Evolutionary conservation across 2,888 invertebrate genomes (phyloP), one percentile per base, ranked within the genome.

Genomic region (Brenthis daphne): DNA sequence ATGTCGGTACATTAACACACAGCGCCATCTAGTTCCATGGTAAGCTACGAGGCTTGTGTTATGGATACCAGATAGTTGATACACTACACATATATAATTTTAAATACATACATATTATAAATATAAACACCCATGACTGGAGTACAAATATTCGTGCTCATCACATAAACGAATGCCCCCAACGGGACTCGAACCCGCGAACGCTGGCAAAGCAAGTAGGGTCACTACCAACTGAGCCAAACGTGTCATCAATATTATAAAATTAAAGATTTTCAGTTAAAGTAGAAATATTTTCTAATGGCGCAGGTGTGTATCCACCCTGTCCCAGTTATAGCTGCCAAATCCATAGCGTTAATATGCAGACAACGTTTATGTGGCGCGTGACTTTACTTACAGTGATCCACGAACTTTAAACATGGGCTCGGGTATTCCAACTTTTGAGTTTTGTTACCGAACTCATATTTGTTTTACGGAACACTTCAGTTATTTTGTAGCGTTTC

Each of bases 261-360:
- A 37, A 53, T 63, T 54, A 14, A 6, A 20, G 20, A 43, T 63
- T 43, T 37, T 20, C 37, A 37, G 11, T 43, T 16, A 8, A 3
- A 63, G 14, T 14, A 37, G 8, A 33, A 43, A 16, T 54, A 53
- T 53, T 53, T 54, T 20, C 63, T 63, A 56, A 63, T 63, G 51
- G 20, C 37, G 56, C 67, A 61, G 67, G 63, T 67, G 67, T 67
- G 67, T 50, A 56, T 16, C 66, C 66, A 48, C 37, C 50, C 61
- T 67, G 56, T 56, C 67, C 67, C 29, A 67, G 67, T 67, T 67
- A 63, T 67, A n/a, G 67, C 43, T 67, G 67, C 67, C 63, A 67
- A 67, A 63, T 67, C 51, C 61, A 63, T 57, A 53, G 48, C 58
- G 57, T 68, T 64, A 68, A 68, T 68, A 68, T 68, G 68, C 57